Conservation (phyloP, 2,888 invertebrate species). For the Sarcophaga variegata region DNA sequence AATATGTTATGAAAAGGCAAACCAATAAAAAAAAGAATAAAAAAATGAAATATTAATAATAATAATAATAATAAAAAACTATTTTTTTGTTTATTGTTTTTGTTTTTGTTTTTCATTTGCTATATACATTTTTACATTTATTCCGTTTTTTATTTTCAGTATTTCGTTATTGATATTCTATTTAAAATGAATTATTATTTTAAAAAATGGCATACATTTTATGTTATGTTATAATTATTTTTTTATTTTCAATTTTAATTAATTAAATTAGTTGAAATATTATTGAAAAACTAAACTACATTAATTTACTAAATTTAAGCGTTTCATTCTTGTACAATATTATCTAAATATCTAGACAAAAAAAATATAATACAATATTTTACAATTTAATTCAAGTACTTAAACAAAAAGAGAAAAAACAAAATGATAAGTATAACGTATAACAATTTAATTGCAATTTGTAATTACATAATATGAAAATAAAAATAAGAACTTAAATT, state of each 20-base stretch:
- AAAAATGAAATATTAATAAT: conserved; percentile 21
- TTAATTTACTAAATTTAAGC: conserved; percentile 57
- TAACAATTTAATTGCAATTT: conserved; percentile 7
- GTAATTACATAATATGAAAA: background rate
- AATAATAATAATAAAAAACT: conserved; percentile 8
- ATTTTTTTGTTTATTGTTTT: background rate
- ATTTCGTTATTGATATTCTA: conserved; percentile 49
- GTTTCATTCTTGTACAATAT: conserved; percentile 46
- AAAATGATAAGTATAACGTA: background rate
- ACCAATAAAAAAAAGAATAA: conserved; percentile 12
- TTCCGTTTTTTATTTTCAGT: conserved; percentile 2
- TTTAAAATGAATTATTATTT: conserved; percentile 11
- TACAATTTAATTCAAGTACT: background rate
- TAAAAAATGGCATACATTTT: conserved; percentile 45
- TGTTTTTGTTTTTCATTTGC: background rate
- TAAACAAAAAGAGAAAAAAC: conserved; percentile 20
- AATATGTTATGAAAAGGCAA: conserved; percentile 16
- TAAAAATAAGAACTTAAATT: background rate
- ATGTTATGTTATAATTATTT: background rate
- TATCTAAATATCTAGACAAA: conserved; percentile 29
- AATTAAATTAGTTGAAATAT: conserved; percentile 1
- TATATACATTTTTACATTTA: conserved; percentile 60
- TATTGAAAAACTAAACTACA: conserved; percentile 57
- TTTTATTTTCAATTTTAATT: conserved; percentile 12
- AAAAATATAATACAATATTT: conserved; percentile 8